Evolutionary conservation across 2,888 invertebrate genomes (phyloP).

Genomic region (Calliscelio sp.): DNA sequence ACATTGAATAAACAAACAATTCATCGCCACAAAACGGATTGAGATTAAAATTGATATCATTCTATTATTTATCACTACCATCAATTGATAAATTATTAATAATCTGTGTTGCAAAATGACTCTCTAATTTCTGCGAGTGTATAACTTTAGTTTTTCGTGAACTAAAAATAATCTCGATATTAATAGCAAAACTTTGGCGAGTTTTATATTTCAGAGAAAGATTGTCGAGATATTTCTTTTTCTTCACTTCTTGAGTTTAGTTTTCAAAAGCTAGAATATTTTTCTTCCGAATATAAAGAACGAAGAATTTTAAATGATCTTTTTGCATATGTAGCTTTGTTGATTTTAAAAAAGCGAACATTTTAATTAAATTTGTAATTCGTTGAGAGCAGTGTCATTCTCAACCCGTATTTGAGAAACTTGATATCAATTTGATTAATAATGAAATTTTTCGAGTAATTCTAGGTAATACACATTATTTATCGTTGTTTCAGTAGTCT

Average conservation of each 20-base stretch:
- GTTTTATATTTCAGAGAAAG: conserved; percentile 45
- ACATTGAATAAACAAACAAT: conserved; percentile 1
- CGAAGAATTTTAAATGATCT: conserved; percentile 42
- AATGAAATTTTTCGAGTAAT: conserved; percentile 13
- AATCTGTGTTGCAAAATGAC: too few relatives aligned
- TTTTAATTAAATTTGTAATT: conserved; percentile 28
- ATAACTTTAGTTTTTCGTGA: conserved; percentile 24
- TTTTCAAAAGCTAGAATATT: conserved; percentile 41
- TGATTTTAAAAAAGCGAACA: conserved; percentile 24
- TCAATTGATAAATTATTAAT: conserved; percentile 33
- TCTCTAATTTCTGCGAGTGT: too few relatives aligned
- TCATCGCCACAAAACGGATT: too few relatives aligned
- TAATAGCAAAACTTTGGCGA: conserved; percentile 41
- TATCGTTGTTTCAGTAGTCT: not conserved
- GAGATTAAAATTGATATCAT: too few relatives aligned
- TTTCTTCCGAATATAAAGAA: conserved; percentile 32
- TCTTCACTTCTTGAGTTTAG: conserved; percentile 25
- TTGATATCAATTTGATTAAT: conserved; percentile 17
- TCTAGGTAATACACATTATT: not conserved
- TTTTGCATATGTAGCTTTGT: conserved; percentile 42
- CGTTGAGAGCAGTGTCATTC: conserved; percentile 6
- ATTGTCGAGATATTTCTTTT: conserved; percentile 23
- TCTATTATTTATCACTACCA: too few relatives aligned
- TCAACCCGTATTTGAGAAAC: not conserved
- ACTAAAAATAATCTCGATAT: conserved; percentile 50